phyloP scores from a whole-genome alignment of 2,888 invertebrate genomes.

The Anticlea derivata region DNA sequence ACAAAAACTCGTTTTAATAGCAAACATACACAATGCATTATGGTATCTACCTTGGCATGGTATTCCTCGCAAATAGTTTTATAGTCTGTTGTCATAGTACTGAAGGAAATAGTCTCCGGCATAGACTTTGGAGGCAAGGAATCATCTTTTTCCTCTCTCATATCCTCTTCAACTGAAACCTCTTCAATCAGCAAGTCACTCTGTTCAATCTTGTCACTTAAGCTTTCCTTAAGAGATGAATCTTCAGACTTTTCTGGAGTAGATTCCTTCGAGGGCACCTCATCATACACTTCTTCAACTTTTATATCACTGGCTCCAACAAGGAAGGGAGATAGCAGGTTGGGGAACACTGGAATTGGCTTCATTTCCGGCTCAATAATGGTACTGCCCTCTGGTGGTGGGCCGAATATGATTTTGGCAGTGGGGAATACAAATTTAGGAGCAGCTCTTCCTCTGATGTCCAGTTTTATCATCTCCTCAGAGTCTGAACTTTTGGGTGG shows the following conservation, averaged over 20 bases:
- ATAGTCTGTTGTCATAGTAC: slow-evolving; percentile 87
- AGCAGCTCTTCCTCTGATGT: slow-evolving; percentile 72
- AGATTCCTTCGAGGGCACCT: slow-evolving; percentile 21
- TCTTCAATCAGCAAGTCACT: slow-evolving; percentile 71
- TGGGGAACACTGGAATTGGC: slow-evolving; percentile 63
- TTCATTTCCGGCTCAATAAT: slow-evolving; percentile 57
- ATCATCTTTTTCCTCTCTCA: slow-evolving; percentile 53
- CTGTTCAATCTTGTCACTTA: slow-evolving; percentile 64
- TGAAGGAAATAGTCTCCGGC: slow-evolving; percentile 74
- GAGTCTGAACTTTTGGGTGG: slow-evolving; percentile 60
- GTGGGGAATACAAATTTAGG: slow-evolving; percentile 64
- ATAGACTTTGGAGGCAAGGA: slow-evolving; percentile 65
- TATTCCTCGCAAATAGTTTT: slow-evolving; percentile 89
- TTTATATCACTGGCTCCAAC: slow-evolving; percentile 61
- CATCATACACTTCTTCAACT: slow-evolving; percentile 58
- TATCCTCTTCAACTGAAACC: slow-evolving; percentile 61
- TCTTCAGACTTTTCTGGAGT: slow-evolving; percentile 38
- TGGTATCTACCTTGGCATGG: slow-evolving; percentile 86
- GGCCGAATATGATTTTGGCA: slow-evolving; percentile 74
- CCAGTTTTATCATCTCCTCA: slow-evolving; percentile 77
- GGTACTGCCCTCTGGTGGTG: slow-evolving; percentile 68
- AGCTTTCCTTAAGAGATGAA: slow-evolving; percentile 52
- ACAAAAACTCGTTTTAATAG: too few species aligned
- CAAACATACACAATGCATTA: too few species aligned
- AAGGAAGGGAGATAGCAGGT: slow-evolving; percentile 68